Evolutionary conservation across 2,113 vertebrate genomes (phyloP), one percentile per base, ranked within the genome.

Genomic region (Saguinus midas): DNA sequence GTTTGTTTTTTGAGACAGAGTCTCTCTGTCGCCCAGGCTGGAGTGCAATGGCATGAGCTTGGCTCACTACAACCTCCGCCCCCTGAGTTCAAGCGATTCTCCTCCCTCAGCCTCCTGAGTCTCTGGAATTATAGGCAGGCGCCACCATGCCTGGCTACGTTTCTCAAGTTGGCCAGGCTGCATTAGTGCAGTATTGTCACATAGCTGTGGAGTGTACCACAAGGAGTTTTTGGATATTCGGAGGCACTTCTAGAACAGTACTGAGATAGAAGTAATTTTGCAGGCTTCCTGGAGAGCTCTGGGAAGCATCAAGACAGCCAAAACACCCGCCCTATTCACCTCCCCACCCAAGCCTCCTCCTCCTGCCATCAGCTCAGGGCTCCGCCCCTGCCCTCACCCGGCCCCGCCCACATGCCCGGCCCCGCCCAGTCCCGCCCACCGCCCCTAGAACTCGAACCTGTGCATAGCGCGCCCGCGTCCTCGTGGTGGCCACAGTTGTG

Each of bases 401-500:
- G 1, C 37, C 57, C 35, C 14, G 17, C 20, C 11, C 18, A 12
- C 16, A 52, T 14, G 14, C 14, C 50, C 50, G 2, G 48, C 12
- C 48, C 3, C 0, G 1, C 55, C 50, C 50, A 2, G 48, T 12
- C 48, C 3, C 0, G 1, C 55, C 20, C 32, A 0, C 2, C 43
- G 35, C 1, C 95, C 55, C 40, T 48, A 57, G 48, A 14, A 8
- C 48, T 8, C 16, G 68, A 87, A 99, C 99, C 99, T 95, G 98
- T 80, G 93, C 99, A 99, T 96, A 99, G 97, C 84, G 99, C 99
- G 0, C 99, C 99, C 0, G 99, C 99, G 0, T 99, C 99, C 98
- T 99, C 99, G 0, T 99, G 99, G 97, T 99, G 99, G 6, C 99
- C 99, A 0, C 99, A 99, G 99, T 99, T 99, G 94, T 99, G 99